Conservation (phyloP, 2,113 vertebrate genomes). For the Ahaetulla prasina region DNA sequence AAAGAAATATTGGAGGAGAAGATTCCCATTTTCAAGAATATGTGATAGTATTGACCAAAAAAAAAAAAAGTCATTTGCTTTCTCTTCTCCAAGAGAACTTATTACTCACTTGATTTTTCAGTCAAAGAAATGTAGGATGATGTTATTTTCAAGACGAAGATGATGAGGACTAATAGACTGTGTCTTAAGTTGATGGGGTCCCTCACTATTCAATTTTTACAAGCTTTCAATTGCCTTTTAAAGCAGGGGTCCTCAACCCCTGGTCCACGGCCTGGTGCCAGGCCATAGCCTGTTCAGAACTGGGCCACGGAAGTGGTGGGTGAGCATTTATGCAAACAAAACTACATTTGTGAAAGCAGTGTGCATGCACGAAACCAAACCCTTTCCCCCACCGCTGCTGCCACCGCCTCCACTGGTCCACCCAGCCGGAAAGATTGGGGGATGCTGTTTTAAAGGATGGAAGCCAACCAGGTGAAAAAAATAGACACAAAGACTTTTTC, state of each 20-base stretch:
- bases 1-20: not conserved
- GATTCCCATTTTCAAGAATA: not conserved
- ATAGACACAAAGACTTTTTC: not conserved
- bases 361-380: not conserved
- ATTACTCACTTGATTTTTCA: not conserved
- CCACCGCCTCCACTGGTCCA: not conserved
- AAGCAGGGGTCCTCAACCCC: not conserved
- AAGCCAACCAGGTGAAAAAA: not conserved
- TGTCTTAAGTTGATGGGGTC: not conserved
- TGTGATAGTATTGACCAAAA: not conserved
- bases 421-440: not conserved
- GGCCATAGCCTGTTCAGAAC: not conserved
- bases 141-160: not conserved
- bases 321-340: not conserved
- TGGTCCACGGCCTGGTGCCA: not conserved
- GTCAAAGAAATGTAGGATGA: not conserved
- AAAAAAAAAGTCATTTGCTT: not conserved
- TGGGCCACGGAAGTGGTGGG: not conserved
- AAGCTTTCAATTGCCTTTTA: not conserved
- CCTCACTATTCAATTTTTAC: not conserved
- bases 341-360: not conserved
- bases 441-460: not conserved
- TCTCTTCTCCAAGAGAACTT: not conserved
- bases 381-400: not conserved
- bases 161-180: not conserved